Conservation (phyloP, 2,113 vertebrate species). For the Phalacrocorax brasilianus region DNA sequence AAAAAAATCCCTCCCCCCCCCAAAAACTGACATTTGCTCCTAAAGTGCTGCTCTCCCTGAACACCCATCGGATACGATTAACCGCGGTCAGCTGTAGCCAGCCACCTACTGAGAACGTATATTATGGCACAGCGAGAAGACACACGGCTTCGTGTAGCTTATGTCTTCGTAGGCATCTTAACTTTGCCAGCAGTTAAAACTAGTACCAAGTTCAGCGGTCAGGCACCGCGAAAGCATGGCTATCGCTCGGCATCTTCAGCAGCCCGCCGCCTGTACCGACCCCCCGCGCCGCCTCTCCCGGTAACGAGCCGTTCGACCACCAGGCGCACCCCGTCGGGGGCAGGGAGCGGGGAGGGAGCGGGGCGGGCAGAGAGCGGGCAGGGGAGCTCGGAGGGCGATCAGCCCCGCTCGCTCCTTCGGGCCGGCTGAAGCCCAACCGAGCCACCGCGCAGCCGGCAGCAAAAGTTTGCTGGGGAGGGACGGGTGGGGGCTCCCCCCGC, state of each 20-base stretch:
- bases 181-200: background rate
- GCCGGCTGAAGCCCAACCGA: fast-evolving
- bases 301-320: fast-evolving
- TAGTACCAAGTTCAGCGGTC: background rate
- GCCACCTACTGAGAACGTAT: fast-evolving
- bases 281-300: background rate
- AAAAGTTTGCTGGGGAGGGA: background rate
- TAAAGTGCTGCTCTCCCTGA: background rate
- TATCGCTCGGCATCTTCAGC: background rate
- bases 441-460: background rate
- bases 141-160: fast-evolving
- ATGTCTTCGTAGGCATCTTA: background rate
- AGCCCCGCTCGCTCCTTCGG: background rate
- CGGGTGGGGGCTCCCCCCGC: background rate
- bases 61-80: fast-evolving
- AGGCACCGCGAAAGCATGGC: background rate
- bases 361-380: too few species aligned
- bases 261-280: background rate
- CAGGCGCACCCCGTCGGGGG: background rate
- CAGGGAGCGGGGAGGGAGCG: background rate
- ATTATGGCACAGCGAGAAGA: fast-evolving
- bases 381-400: too few species aligned
- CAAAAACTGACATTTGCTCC: background rate
- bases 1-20: too few species aligned
- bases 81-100: background rate